Percentiles rank a stretch among this genome's conserved stretches.
phyloP scores from a whole-genome alignment of 2,797 vertebrate species.

The Clarias laeviceps region DNA sequence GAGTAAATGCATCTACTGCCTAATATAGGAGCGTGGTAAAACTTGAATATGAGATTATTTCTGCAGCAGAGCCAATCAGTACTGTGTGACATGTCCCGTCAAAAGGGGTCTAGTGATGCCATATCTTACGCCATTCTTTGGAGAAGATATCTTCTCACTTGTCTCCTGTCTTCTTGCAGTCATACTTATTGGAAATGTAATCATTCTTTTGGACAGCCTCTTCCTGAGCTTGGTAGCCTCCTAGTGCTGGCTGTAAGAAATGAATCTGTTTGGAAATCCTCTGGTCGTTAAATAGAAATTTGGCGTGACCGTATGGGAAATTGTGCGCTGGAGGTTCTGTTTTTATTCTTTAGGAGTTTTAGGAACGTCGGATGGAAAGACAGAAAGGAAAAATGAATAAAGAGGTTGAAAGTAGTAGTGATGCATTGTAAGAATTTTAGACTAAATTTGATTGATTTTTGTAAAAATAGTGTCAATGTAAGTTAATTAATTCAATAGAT shows the following conservation, averaged over 20 bases:
- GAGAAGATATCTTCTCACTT: conserved; percentile 27
- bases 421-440: neutral
- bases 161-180: neutral
- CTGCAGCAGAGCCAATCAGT: too few relatives aligned
- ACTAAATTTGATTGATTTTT: too few relatives aligned
- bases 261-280: conserved; percentile 45
- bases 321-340: conserved; percentile 37
- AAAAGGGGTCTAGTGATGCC: too few relatives aligned
- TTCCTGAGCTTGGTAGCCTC: conserved; percentile 37
- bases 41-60: too few relatives aligned
- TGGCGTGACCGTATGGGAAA: conserved; percentile 43
- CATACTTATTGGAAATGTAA: conserved; percentile 23
- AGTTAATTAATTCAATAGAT: neutral
- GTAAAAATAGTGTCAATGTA: neutral
- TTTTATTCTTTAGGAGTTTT: conserved; percentile 35
- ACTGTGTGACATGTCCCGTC: too few relatives aligned
- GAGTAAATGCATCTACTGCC: too few relatives aligned
- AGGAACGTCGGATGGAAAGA: neutral
- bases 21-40: too few relatives aligned
- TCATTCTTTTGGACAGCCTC: conserved; percentile 43
- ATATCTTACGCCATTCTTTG: conserved; percentile 1
- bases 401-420: conserved; percentile 16
- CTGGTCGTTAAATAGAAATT: conserved; percentile 45
- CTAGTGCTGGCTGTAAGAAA: conserved; percentile 22
- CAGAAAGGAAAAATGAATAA: neutral